phyloP scores from a whole-genome alignment of 2,113 vertebrate species.

The Pollimyrus isidori region DNA sequence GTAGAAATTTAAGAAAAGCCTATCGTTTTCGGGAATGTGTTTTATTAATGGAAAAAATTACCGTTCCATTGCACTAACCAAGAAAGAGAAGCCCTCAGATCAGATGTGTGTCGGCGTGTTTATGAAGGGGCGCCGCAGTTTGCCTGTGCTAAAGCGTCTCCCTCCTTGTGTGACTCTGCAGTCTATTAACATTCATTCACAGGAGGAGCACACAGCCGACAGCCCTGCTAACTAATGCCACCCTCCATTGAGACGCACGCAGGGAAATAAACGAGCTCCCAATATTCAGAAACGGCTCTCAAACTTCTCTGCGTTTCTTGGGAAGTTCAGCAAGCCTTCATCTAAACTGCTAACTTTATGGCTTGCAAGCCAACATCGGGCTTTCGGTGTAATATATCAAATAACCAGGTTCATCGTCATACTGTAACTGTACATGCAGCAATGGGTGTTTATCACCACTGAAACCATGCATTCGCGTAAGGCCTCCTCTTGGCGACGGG shows the following conservation, averaged over 20 bases:
- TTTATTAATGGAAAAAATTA: not conserved
- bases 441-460: not conserved
- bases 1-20: not conserved
- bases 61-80: not conserved
- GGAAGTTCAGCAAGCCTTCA: not conserved
- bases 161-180: not conserved
- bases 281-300: not conserved
- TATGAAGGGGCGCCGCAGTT: not conserved
- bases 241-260: not conserved
- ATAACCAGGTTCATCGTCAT: not conserved
- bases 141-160: not conserved
- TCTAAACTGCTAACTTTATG: not conserved
- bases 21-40: not conserved
- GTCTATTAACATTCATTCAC: constrained; percentile 13
- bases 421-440: not conserved
- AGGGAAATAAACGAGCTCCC: not conserved
- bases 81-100: not conserved
- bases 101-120: not conserved
- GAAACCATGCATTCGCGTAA: not conserved
- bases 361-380: not conserved
- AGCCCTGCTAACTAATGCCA: not conserved
- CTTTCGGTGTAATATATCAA: not conserved
- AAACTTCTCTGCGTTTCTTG: not conserved
- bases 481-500: not conserved
- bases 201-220: not conserved